These are phyloP conservation scores for Bothrops jararaca DNA, from an alignment of 2,113 vertebrate genomes.

Conservation along the genomic window DNA sequence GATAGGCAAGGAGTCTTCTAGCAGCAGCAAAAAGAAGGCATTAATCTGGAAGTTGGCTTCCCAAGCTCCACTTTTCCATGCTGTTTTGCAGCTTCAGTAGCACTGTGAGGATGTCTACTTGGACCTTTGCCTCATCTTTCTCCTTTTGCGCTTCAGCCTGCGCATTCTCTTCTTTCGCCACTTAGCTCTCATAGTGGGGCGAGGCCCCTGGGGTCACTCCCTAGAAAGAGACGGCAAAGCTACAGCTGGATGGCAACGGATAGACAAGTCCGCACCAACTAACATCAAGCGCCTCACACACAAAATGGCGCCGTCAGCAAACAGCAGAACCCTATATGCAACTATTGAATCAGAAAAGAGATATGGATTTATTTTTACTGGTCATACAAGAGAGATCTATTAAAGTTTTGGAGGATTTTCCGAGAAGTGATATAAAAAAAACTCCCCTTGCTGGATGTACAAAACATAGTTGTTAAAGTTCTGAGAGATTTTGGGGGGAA, in stretches of 20 bases:
- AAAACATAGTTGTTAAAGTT: not conserved
- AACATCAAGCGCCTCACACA: not conserved
- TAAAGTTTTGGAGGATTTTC: not conserved
- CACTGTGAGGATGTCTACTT: slow-evolving; percentile 72
- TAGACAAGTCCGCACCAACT: not conserved
- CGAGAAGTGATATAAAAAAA: not conserved
- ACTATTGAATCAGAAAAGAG: not conserved
- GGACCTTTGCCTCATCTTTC: slow-evolving; percentile 97
- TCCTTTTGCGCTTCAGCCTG: slow-evolving; percentile 94
- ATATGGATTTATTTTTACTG: not conserved
- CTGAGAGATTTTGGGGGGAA: not conserved
- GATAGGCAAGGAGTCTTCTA: not conserved
- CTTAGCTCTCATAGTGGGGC: slow-evolving; percentile 86
- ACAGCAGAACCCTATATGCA: slow-evolving; percentile 12
- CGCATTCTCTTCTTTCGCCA: too few relatives aligned
- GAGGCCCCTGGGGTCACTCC: slow-evolving; percentile 58
- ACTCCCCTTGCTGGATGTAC: not conserved
- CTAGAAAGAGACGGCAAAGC: not conserved
- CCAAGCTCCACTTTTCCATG: slow-evolving; percentile 19
- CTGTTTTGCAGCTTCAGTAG: slow-evolving; percentile 38
- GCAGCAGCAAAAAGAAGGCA: slow-evolving; percentile 5
- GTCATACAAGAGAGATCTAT: not conserved
- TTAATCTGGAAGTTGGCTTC: not conserved
- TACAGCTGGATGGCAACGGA: slow-evolving; percentile 64
- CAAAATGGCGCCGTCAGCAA: slow-evolving; percentile 64